These are phyloP conservation scores for Mormyrus hasselquistii DNA, from an alignment of 2,797 vertebrate genomes.

Conservation along the genomic window DNA sequence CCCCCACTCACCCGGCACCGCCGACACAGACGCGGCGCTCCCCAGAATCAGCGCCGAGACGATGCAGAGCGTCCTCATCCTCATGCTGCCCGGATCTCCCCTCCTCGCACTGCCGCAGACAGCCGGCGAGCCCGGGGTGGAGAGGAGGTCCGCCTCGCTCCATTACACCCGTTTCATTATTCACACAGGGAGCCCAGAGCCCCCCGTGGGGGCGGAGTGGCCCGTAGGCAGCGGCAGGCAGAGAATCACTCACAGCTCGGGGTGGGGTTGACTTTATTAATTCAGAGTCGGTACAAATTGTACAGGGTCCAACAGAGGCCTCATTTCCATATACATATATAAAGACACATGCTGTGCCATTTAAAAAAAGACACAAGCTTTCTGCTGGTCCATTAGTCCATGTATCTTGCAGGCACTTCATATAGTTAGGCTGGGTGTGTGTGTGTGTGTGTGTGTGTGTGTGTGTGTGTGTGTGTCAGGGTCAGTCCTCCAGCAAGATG, in stretches of 20 bases:
- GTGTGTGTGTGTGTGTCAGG: neutral
- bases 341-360: neutral
- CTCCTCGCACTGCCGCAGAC: neutral
- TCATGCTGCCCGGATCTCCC: slow-evolving; percentile 16
- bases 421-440: neutral
- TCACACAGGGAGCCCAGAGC: slow-evolving; percentile 7
- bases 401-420: neutral
- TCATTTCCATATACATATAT: neutral
- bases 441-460: neutral
- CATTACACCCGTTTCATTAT: slow-evolving; percentile 17
- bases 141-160: slow-evolving; percentile 19
- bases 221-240: neutral
- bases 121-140: neutral
- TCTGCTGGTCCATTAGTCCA: neutral
- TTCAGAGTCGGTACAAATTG: neutral
- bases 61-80: slow-evolving; percentile 14
- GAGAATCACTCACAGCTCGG: neutral
- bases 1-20: slow-evolving; percentile 35
- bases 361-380: neutral
- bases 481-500: slow-evolving; percentile 68
- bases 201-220: neutral
- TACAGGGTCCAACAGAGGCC: neutral
- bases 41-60: slow-evolving; percentile 25
- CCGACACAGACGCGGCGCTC: neutral
- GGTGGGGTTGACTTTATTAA: neutral